phyloP scores from a whole-genome alignment of 1,140 invertebrate genomes.

The Zaprionus lachaisei region DNA sequence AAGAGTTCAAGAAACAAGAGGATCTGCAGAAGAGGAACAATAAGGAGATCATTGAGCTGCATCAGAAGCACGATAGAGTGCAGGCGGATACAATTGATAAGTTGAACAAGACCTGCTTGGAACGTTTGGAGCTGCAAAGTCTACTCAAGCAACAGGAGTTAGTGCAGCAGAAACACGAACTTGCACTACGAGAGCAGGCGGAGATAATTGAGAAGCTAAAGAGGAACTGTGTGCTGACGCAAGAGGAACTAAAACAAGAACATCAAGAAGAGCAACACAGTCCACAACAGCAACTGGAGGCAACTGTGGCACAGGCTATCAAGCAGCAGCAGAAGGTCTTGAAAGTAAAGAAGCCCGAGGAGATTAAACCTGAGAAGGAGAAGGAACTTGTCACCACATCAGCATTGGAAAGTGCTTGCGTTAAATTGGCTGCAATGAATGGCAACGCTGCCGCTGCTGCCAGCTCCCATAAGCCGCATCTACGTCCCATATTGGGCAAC shows the following conservation, averaged over 20 bases:
- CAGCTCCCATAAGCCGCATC: conserved; percentile 38
- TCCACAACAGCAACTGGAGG: not conserved
- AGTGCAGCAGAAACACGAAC: conserved; percentile 20
- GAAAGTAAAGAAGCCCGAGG: not conserved
- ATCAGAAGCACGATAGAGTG: conserved; percentile 33
- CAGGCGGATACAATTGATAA: conserved; percentile 20
- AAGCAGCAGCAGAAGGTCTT: not conserved
- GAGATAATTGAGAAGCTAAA: conserved; percentile 15
- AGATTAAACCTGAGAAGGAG: not conserved
- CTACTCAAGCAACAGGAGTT: conserved; percentile 15
- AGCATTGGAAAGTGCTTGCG: not conserved
- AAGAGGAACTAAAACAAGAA: not conserved
- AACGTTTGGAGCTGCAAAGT: conserved; percentile 10
- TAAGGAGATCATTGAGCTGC: conserved; percentile 9
- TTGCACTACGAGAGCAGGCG: not conserved
- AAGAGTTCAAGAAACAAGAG: conserved; percentile 21
- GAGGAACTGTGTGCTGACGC: not conserved
- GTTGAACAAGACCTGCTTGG: not conserved
- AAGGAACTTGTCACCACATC: not conserved
- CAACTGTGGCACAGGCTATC: not conserved
- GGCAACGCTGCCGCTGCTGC: conserved; percentile 18
- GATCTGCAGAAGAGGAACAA: conserved; percentile 14
- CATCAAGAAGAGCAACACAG: not conserved
- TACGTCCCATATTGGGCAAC: conserved; percentile 65
- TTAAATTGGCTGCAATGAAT: conserved; percentile 23